phyloP scores from a whole-genome alignment of 2,797 vertebrate genomes.

The Rhynchonycteris naso region DNA sequence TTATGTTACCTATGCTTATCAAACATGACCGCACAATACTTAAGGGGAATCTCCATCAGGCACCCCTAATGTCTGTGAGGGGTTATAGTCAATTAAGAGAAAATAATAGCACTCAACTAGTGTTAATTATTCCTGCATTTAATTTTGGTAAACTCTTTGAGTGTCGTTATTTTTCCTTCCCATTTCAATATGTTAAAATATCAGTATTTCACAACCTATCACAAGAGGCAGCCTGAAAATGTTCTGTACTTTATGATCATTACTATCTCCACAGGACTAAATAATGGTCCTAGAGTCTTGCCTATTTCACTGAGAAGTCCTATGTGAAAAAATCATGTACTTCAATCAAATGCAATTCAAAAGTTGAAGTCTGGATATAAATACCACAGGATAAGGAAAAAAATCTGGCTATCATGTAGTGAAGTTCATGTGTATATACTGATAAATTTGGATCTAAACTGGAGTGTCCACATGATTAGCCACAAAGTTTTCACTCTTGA shows the following conservation, averaged over 20 bases:
- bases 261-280: not conserved
- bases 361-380: not conserved
- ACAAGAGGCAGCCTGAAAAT: not conserved
- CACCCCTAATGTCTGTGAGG: not conserved
- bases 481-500: not conserved
- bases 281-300: not conserved
- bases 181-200: constrained; percentile 27
- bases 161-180: constrained; percentile 30
- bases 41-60: constrained; percentile 63
- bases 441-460: not conserved
- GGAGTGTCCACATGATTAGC: not conserved
- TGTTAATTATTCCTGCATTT: constrained; percentile 67
- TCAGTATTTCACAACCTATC: not conserved
- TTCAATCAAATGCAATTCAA: not conserved
- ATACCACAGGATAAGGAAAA: not conserved
- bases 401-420: not conserved
- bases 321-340: not conserved
- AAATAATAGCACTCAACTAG: constrained; percentile 55
- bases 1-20: constrained; percentile 73
- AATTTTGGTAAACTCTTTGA: constrained; percentile 66
- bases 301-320: not conserved
- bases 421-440: not conserved
- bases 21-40: constrained; percentile 67
- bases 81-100: constrained; percentile 51
- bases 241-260: not conserved